Evolutionary conservation across 1,140 invertebrate genomes (phyloP).

Genomic region (Drosophila orosa): DNA sequence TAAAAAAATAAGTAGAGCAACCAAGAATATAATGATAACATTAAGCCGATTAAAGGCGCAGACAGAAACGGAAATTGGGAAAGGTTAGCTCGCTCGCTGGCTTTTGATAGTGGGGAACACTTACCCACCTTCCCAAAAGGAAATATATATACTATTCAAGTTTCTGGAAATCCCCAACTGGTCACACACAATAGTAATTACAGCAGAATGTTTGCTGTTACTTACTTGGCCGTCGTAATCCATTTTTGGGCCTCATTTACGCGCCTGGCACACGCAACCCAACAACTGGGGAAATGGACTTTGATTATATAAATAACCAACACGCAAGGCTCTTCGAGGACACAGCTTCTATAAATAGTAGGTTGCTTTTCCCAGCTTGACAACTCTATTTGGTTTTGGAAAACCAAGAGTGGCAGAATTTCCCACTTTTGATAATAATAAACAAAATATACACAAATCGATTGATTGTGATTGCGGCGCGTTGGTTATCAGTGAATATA

Average conservation of each 20-base stretch:
- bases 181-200: conserved; percentile 29
- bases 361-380: conserved; percentile 14
- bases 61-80: conserved; percentile 39
- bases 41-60: conserved; percentile 19
- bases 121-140: not conserved
- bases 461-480: conserved; percentile 28
- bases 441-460: conserved; percentile 33
- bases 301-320: conserved; percentile 54
- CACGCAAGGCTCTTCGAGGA: conserved; percentile 49
- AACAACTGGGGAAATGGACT: conserved; percentile 28
- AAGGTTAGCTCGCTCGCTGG: conserved; percentile 16
- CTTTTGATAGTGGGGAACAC: not conserved
- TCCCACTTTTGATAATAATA: conserved; percentile 29
- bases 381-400: conserved; percentile 8
- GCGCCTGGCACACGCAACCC: conserved; percentile 26
- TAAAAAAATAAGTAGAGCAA: not conserved
- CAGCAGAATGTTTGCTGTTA: conserved; percentile 4
- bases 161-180: conserved; percentile 34
- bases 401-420: conserved; percentile 32
- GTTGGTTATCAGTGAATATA: conserved; percentile 19
- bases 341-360: conserved; percentile 22
- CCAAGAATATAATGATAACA: conserved; percentile 27
- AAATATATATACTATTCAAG: conserved; percentile 6
- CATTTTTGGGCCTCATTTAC: conserved; percentile 39
- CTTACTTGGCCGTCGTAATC: conserved; percentile 24